Evolutionary conservation across 1,140 invertebrate genomes (phyloP).

Genomic region (Apis cerana): DNA sequence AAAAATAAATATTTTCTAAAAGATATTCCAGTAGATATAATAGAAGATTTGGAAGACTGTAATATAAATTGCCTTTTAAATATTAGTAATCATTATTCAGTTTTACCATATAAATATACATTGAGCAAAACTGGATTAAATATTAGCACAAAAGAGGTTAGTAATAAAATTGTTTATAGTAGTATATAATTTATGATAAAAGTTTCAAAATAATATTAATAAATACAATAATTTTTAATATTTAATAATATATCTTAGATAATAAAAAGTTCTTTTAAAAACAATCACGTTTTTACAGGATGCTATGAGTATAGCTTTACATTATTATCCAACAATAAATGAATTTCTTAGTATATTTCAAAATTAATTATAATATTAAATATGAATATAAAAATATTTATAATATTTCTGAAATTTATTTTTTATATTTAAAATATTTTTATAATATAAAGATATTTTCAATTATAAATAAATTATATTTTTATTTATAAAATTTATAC

Average conservation of each 20-base stretch:
- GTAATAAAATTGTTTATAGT: constrained; percentile 7
- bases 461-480: neutral
- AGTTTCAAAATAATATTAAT: neutral
- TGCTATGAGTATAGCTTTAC: constrained; percentile 50
- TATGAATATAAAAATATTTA: neutral
- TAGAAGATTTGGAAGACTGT: constrained; percentile 47
- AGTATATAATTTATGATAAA: neutral
- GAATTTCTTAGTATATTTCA: constrained; percentile 58
- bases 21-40: constrained; percentile 38
- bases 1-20: constrained; percentile 54
- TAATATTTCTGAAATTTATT: neutral
- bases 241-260: constrained; percentile 13
- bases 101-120: constrained; percentile 65
- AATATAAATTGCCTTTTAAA: constrained; percentile 60
- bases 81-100: constrained; percentile 68
- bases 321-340: constrained; percentile 64
- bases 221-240: neutral
- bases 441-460: neutral
- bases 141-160: constrained; percentile 61
- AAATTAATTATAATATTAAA: neutral
- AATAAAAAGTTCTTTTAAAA: neutral
- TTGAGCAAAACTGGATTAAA: constrained; percentile 55
- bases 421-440: neutral
- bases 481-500: neutral
- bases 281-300: constrained; percentile 54